A percentile compares a stretch with the other conserved stretches of the same genome.
phyloP scores from a whole-genome alignment of 2,797 vertebrate genomes.

The Hypotaenidia okinawae region DNA sequence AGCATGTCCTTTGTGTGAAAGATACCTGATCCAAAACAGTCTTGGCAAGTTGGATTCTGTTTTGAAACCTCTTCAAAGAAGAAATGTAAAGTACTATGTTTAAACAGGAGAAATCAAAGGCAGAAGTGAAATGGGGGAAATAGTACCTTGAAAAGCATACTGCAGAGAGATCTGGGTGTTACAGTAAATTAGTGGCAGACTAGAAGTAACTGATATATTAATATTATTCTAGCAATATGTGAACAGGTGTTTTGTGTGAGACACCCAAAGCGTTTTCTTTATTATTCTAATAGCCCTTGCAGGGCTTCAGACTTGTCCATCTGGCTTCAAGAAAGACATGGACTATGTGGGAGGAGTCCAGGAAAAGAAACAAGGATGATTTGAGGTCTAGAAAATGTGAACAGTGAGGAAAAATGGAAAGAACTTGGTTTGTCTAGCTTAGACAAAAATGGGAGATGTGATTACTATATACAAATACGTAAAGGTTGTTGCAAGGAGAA shows the following conservation, averaged over 20 bases:
- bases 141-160: neutral
- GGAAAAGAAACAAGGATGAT: neutral
- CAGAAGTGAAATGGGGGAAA: neutral
- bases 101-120: neutral
- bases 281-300: neutral
- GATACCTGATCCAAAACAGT: fast-evolving
- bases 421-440: neutral
- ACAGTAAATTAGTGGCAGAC: neutral
- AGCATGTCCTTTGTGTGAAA: neutral
- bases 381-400: neutral
- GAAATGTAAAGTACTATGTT: neutral
- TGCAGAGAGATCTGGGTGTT: neutral
- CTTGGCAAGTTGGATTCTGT: neutral
- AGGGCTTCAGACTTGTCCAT: neutral
- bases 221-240: neutral
- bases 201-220: neutral
- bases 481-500: neutral
- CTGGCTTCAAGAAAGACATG: neutral
- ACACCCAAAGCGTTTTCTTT: neutral
- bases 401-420: neutral
- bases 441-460: neutral
- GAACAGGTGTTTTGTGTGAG: neutral
- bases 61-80: neutral
- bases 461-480: neutral
- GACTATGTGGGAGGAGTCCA: neutral